Evolutionary conservation across 1,140 invertebrate genomes (phyloP).

Genomic region (Branchinecta lynchi): DNA sequence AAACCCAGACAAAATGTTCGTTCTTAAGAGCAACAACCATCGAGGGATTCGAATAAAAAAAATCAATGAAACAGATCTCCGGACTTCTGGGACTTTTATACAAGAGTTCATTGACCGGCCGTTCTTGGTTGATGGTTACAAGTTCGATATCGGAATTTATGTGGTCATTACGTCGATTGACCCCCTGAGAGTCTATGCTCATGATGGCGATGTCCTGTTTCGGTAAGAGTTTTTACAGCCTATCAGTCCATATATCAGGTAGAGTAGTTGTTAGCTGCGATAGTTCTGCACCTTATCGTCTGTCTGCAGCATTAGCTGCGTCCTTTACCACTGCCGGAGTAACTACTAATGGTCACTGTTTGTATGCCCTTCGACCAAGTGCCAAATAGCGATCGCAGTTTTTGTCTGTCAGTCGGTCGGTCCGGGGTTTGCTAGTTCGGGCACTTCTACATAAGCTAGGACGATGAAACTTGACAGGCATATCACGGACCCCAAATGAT

Average conservation of each 20-base stretch:
- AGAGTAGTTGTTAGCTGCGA: not conserved
- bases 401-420: too few relatives aligned
- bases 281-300: not conserved
- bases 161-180: conserved; percentile 78
- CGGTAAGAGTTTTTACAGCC: conserved; percentile 36
- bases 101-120: conserved; percentile 62
- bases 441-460: too few relatives aligned
- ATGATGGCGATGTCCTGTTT: conserved; percentile 73
- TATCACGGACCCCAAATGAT: too few relatives aligned
- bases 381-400: too few relatives aligned
- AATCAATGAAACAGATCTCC: conserved; percentile 51
- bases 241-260: not conserved
- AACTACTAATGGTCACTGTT: not conserved
- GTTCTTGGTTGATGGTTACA: conserved; percentile 54
- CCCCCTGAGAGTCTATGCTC: conserved; percentile 73
- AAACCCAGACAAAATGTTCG: conserved; percentile 57
- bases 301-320: not conserved
- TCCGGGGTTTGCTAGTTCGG: too few relatives aligned
- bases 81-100: conserved; percentile 60
- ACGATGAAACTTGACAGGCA: too few relatives aligned
- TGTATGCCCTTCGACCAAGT: too few relatives aligned
- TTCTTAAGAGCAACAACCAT: conserved; percentile 86
- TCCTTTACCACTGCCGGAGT: too few relatives aligned
- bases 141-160: conserved; percentile 95
- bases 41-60: conserved; percentile 65